Conservation (phyloP, 2,888 invertebrate species). For the Creontiades dilutus region DNA sequence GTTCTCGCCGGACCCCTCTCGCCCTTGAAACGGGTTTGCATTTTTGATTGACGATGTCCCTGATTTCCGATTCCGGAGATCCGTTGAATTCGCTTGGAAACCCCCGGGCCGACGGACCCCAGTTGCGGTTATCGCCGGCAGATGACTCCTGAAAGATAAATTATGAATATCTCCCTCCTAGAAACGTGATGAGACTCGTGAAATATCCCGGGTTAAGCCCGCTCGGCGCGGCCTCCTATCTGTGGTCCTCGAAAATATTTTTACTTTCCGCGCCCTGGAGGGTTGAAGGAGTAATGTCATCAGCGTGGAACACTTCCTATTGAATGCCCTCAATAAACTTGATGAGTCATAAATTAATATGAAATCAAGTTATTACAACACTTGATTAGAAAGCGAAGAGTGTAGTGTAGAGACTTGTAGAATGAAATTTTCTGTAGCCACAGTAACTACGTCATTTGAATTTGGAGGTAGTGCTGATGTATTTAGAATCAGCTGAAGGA, state of each 20-base stretch:
- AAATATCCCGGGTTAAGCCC: not conserved
- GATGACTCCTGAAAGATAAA: constrained; percentile 32
- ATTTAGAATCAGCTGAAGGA: too few species aligned
- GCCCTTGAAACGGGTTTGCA: not conserved
- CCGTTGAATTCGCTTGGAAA: not conserved
- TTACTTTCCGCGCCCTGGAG: not conserved
- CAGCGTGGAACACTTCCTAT: too few species aligned
- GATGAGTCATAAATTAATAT: too few species aligned
- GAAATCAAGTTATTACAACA: too few species aligned
- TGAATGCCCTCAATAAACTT: too few species aligned
- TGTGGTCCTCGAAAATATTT: not conserved
- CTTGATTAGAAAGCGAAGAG: too few species aligned
- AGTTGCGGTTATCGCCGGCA: constrained; percentile 40
- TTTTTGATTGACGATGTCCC: not conserved
- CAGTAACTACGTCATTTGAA: too few species aligned
- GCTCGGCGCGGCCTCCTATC: not conserved
- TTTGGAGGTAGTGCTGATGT: too few species aligned
- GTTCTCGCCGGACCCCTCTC: not conserved
- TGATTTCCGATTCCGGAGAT: constrained; percentile 9
- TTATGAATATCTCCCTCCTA: constrained; percentile 3
- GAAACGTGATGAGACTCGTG: constrained; percentile 16
- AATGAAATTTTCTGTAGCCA: too few species aligned
- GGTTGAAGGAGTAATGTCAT: too few species aligned
- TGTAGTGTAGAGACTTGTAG: too few species aligned
- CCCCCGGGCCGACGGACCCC: not conserved